Percentiles rank a stretch among this genome's conserved stretches.
Conservation (phyloP, 2,113 vertebrate genomes). For the Oceanodroma tethys region DNA sequence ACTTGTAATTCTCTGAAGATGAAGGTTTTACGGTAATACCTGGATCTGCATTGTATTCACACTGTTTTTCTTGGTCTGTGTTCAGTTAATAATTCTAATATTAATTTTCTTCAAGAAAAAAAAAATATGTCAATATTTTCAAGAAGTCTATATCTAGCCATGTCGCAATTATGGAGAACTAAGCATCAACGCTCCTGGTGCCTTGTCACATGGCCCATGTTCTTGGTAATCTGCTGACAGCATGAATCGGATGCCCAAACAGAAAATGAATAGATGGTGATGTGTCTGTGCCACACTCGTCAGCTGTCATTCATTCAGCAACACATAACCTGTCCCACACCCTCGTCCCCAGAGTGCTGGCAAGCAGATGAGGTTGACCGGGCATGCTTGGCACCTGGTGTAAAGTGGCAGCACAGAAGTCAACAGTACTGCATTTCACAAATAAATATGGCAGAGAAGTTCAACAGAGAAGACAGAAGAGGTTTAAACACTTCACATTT, state of each 20-base stretch:
- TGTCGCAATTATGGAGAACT: not conserved
- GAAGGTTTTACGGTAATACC: conserved; percentile 55
- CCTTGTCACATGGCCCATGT: not conserved
- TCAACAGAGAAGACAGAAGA: not conserved
- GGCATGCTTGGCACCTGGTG: not conserved
- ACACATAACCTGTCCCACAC: not conserved
- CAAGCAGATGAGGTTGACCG: not conserved
- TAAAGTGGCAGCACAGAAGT: not conserved
- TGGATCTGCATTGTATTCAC: not conserved
- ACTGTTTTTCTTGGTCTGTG: not conserved
- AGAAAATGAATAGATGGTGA: not conserved
- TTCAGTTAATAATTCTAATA: not conserved
- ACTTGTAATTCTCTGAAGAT: conserved; percentile 56
- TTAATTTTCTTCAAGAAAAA: not conserved
- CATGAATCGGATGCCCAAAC: not conserved
- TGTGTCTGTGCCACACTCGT: not conserved
- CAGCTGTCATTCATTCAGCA: not conserved
- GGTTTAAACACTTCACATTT: not conserved
- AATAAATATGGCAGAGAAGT: not conserved
- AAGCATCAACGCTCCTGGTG: not conserved
- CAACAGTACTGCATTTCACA: not conserved
- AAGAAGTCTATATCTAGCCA: not conserved
- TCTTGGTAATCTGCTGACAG: not conserved
- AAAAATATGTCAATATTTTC: not conserved
- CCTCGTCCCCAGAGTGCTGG: not conserved